phyloP scores from a whole-genome alignment of 2,113 vertebrate genomes.

The Brachyistius frenatus region DNA sequence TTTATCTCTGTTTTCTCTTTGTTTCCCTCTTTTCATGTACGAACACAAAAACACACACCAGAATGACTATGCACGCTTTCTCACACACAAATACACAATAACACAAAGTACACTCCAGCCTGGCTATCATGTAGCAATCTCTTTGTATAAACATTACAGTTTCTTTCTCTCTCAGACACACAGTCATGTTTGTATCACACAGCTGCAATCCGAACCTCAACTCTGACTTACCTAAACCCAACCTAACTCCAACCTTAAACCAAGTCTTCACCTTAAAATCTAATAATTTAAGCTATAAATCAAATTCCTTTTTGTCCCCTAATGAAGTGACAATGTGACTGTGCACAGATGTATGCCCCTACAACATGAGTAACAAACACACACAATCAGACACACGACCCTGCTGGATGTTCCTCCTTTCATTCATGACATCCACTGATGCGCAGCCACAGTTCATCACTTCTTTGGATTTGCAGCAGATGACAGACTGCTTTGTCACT shows the following conservation, averaged over 20 bases:
- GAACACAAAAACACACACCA: neutral
- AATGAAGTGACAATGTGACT: neutral
- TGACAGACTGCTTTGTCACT: constrained; percentile 41
- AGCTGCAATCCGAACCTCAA: neutral
- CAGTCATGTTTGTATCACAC: neutral
- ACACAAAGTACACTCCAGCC: neutral
- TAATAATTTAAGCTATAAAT: neutral
- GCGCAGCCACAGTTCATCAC: constrained; percentile 19
- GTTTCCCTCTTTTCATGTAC: neutral
- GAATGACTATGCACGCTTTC: neutral
- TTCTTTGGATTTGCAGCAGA: neutral
- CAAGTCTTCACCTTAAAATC: neutral
- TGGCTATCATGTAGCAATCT: neutral
- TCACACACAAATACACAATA: neutral
- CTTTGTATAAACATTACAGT: neutral
- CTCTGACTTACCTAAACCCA: too few relatives aligned
- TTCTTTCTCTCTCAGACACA: neutral
- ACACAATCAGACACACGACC: neutral
- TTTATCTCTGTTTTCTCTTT: neutral
- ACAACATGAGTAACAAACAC: neutral
- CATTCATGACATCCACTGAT: constrained; percentile 6
- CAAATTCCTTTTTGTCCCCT: neutral
- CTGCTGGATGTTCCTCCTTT: neutral
- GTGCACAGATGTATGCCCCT: neutral
- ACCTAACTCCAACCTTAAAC: neutral